phyloP scores from a whole-genome alignment of 1,140 invertebrate species.

The Pseudomyrmex pallidus region DNA sequence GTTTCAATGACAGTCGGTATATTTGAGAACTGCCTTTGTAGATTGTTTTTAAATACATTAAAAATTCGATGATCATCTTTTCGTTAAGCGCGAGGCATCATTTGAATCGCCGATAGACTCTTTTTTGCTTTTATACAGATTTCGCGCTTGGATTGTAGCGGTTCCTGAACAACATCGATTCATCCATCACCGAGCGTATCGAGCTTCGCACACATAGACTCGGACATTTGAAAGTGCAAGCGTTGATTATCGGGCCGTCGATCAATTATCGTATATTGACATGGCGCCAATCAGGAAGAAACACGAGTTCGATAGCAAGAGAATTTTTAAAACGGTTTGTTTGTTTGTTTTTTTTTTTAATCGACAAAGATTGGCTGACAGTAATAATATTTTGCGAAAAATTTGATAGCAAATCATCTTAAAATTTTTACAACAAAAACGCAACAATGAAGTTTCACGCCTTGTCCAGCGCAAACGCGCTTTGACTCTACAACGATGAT shows the following conservation, averaged over 20 bases:
- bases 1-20: neutral
- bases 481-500: too few species aligned
- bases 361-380: too few species aligned
- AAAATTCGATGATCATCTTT: constrained; percentile 18
- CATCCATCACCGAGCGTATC: constrained; percentile 34
- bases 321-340: neutral
- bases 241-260: constrained; percentile 24
- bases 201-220: neutral
- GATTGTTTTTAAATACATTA: neutral
- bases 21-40: neutral
- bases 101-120: constrained; percentile 26
- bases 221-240: constrained; percentile 29
- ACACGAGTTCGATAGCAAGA: neutral
- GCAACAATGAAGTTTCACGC: too few species aligned
- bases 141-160: constrained; percentile 11
- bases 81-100: constrained; percentile 1
- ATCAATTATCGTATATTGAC: constrained; percentile 19
- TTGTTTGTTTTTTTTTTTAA: too few species aligned
- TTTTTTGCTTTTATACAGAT: constrained; percentile 21
- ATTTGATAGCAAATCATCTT: too few species aligned
- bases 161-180: constrained; percentile 18
- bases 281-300: neutral
- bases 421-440: too few species aligned
- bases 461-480: too few species aligned
- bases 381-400: too few species aligned